Base-by-base conservation (phyloP, 2,888 invertebrate species). In the Calliphora vomitoria region DNA sequence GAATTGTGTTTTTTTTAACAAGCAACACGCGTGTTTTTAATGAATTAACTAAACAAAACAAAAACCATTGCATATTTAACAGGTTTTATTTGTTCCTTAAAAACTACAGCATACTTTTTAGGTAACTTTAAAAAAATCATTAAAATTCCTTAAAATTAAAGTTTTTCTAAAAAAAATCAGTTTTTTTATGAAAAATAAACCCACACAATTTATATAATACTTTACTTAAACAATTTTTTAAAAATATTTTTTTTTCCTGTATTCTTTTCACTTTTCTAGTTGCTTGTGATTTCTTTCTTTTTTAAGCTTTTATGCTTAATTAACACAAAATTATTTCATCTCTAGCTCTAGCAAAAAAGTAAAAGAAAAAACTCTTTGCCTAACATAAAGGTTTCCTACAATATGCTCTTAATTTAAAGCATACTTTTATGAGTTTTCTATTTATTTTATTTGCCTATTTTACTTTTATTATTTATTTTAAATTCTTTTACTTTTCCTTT, bases 1-100 rank as follows among this genome's bases (percentile, higher is more conserved):
- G 83, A 78, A 71, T 62, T 83, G 69, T 83, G 83, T 64, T 0
- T 4, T 55, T 60, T 55, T 60, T 85, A 82, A 85, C 75, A 87
- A 87, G 82, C 18, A 85, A 82, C 35, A 35, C 87, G 87, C 87
- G 85, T 87, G 87, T 79, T 85, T 85, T 82, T 87, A 87, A 87
- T 87, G 82, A 87, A 85, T 85, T 84, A 71, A 58, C 50, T 69
- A 79, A 58, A 69, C 75, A 82, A 78, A 50, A 69, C 1, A 69
- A 35, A 82, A 87, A 79, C 53, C n/a, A 58, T 80, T 84, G 74
- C 87, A 85, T 82, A 87, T 55, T 69, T 87, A 76, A 69, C 6
- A 47, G 69, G 75, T 3, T 75, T 5, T 55, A 4, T 18, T 50
- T 18, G 20, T 20, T 6, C 6, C 1, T 15, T 4, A 64, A 76